Conservation (phyloP, 2,888 invertebrate species). For the Synanthedon andrenaeformis region DNA sequence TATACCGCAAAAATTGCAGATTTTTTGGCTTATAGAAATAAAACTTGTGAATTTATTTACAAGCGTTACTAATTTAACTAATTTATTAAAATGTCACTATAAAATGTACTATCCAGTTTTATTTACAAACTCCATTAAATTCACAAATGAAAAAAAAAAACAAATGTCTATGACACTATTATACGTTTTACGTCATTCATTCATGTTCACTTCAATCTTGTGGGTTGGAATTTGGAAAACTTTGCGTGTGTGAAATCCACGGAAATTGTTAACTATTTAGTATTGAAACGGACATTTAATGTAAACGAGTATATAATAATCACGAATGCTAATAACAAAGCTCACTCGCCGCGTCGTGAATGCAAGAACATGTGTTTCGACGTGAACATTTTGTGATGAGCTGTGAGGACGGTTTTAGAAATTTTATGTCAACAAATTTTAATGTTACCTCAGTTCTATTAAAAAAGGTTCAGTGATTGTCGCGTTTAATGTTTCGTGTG, state of each 20-base stretch:
- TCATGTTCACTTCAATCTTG: too few species aligned
- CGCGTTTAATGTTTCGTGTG: conserved; percentile 3
- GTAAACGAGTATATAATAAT: conserved; percentile 1
- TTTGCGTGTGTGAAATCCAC: conserved; percentile 52
- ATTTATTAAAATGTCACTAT: background rate
- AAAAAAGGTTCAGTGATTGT: conserved; percentile 19
- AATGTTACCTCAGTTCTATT: conserved; percentile 22
- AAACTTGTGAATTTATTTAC: too few species aligned
- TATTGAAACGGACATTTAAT: conserved; percentile 21
- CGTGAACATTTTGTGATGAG: conserved; percentile 53
- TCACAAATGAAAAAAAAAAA: too few species aligned
- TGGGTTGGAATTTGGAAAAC: conserved; percentile 16
- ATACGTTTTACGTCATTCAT: too few species aligned
- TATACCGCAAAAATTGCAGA: too few species aligned
- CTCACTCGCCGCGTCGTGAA: conserved; percentile 32
- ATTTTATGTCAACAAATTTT: conserved; percentile 58
- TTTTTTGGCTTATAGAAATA: too few species aligned
- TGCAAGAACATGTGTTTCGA: conserved; percentile 65
- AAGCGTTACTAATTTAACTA: too few species aligned
- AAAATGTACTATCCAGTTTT: background rate
- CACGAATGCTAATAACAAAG: conserved; percentile 33
- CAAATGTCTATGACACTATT: too few species aligned
- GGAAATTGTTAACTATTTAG: conserved; percentile 54
- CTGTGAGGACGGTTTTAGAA: conserved; percentile 28
- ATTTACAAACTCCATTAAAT: too few species aligned